Evolutionary conservation across 2,888 invertebrate genomes (phyloP).

Genomic region (Amitus sp.): DNA sequence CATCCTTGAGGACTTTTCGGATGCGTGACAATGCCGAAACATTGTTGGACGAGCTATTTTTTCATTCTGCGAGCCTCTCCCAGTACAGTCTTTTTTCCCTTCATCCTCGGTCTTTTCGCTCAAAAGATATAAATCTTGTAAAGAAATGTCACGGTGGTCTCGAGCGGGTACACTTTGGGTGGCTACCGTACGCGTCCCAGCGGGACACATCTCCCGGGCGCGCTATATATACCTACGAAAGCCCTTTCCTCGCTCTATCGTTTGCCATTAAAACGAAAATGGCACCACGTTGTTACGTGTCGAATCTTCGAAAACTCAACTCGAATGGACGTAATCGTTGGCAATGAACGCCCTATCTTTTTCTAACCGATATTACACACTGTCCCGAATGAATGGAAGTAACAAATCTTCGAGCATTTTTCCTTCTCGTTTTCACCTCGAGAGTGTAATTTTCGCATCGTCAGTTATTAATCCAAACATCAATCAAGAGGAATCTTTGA

Average conservation of each 20-base stretch:
- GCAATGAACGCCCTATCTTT: no score
- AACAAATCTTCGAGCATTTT: no score
- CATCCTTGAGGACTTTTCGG: background rate
- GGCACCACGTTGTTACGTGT: background rate
- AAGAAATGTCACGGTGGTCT: conserved; percentile 60
- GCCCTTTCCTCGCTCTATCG: conserved; percentile 1
- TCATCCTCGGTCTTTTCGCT: conserved; percentile 22
- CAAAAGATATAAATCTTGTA: conserved; percentile 54
- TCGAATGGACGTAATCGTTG: background rate
- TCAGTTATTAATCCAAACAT: background rate
- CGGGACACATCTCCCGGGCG: conserved; percentile 45
- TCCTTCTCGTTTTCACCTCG: no score
- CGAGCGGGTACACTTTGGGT: conserved; percentile 51
- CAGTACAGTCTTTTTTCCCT: conserved; percentile 6
- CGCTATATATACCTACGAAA: background rate
- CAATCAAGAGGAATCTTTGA: conserved; percentile 1
- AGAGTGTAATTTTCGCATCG: background rate
- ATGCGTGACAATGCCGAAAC: conserved; percentile 12
- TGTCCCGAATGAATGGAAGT: no score
- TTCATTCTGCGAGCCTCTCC: conserved; percentile 15
- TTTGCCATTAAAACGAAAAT: conserved; percentile 1
- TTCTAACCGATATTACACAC: no score
- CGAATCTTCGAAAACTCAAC: background rate
- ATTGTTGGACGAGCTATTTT: conserved; percentile 19
- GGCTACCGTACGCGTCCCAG: conserved; percentile 57